These are phyloP conservation scores for Corythoichthys intestinalis DNA, from an alignment of 2,113 vertebrate species.

Conservation along the genomic window DNA sequence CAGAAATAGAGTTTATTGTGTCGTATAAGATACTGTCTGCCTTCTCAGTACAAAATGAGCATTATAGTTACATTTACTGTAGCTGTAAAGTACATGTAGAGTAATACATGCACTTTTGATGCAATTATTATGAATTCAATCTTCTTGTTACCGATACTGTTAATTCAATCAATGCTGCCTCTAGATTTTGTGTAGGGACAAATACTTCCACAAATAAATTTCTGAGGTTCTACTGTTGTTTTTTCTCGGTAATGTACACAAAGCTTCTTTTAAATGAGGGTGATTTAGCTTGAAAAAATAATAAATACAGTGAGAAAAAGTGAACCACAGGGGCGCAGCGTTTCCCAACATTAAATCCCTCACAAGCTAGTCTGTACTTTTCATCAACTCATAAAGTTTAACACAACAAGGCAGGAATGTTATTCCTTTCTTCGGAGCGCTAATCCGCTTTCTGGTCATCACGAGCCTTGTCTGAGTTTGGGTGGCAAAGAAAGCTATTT, in stretches of 20 bases:
- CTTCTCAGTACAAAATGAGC: not conserved
- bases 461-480: slow-evolving; percentile 1
- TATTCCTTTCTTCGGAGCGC: slow-evolving; percentile 48
- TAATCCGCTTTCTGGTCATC: slow-evolving; percentile 57
- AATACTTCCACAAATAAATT: not conserved
- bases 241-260: slow-evolving; percentile 38
- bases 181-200: too few species aligned
- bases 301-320: slow-evolving; percentile 30
- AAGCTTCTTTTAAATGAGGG: slow-evolving; percentile 29
- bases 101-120: too few species aligned
- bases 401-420: slow-evolving; percentile 65
- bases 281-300: slow-evolving; percentile 37
- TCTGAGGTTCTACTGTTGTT: not conserved
- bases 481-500: slow-evolving; percentile 1
- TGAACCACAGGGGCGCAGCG: slow-evolving; percentile 45
- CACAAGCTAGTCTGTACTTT: slow-evolving; percentile 58
- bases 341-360: slow-evolving; percentile 57
- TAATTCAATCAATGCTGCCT: too few species aligned
- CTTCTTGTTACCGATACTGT: too few species aligned
- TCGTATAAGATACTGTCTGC: not conserved
- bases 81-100: not conserved
- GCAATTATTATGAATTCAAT: too few species aligned
- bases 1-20: not conserved
- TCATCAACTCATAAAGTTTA: slow-evolving; percentile 66
- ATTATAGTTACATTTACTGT: not conserved